Base-by-base conservation (phyloP, 2,113 vertebrate species). In the Ellobius talpinus region DNA sequence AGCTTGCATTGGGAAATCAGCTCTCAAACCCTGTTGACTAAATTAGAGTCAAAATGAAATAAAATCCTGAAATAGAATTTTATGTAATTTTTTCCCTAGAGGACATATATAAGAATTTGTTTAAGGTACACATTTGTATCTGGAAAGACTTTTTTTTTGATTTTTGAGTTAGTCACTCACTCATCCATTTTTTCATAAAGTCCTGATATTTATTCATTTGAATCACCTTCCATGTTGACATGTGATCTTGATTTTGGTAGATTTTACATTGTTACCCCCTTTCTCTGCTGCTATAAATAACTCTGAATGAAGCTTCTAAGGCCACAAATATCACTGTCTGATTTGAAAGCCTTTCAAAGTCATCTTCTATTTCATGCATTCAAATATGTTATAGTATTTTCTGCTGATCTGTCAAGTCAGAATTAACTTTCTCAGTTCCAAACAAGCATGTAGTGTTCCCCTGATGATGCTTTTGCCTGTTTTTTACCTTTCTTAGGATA, bases 1-100 rank as follows among this genome's bases (percentile, higher is more conserved):
- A 94, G 0, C n/a, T 91, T 91, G 11, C 29, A 42, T 45, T 76
- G 10, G 31, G 29, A 91, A 95, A 58, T 86, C 39, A 42, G n/a
- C 42, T 85, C 87, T 95, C 47, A 66, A 87, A 94, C 68, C 21
- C 47, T 33, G 1, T 10, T 87, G 74, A 47, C 31, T 91, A 81
- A 96, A 95, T 95, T 66, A 89, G 73, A 58, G 17, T 1, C 1
- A 68, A 73, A 93, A 33, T 93, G 36, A 93, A 70, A 72, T 87
- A 29, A 58, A 92, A 58, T 52, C 93, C n/a, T 45, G 45, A 96
- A 94, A 39, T 72, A 5, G 45, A 91, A 79, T 76, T 76, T 76
- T 63, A 36, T 55, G 50, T 68, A 39, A 74, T 94, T 86, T 95
- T 58, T 86, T 58, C 63, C 36, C 76, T 36, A 72, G n/a, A 87